Base-by-base conservation (phyloP, 2,797 vertebrate species). In the Crotalus adamanteus region DNA sequence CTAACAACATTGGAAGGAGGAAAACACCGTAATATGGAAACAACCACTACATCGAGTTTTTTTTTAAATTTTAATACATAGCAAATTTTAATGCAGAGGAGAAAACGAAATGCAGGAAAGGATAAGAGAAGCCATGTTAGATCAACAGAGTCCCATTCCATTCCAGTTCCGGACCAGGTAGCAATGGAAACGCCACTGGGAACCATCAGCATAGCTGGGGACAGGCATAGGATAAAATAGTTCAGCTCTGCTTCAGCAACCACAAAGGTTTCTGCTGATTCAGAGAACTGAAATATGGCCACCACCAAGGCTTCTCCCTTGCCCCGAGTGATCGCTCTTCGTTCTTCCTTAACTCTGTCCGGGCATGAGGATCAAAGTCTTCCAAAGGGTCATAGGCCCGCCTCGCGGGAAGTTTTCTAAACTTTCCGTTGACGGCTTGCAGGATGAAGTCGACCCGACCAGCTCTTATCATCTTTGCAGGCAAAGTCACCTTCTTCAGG, bases 271-370 rank as follows among this genome's bases (percentile, higher is more conserved):
- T 97, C 20, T 98, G 97, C 13, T 98, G 95, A 69, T 98, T 98
- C 25, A 98, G 97, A 28, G 98, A 98, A 61, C 98, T 98, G 96
- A 99, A 99, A 96, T 99, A 99, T 25, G 97, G 97, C 99, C 99
- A 99, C 99, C 99, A 99, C 99, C 99, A 99, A 0, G 99, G 99
- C 94, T 99, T 99, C 95, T 98, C 98, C 56, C 97, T 98, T 25
- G 87, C 95, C 0, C n/a, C 3, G 0, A 91, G 0, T 0, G 97
- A 94, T n/a, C 89, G 94, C 0, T 98, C 96, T 94, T 97, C 94
- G 0, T 96, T 96, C 53, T 95, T 97, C 56, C 93, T 94, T 0
- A 31, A 92, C 86, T 97, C 97, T 0, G 87, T 91, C 61, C 86
- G 95, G 12, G 93, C 0, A 0, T 98, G 96, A 87, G 97, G 98